A percentile compares a stretch with the other conserved stretches of the same genome.
phyloP scores from a whole-genome alignment of 2,888 invertebrate species.

The Pseudoips prasinana region DNA sequence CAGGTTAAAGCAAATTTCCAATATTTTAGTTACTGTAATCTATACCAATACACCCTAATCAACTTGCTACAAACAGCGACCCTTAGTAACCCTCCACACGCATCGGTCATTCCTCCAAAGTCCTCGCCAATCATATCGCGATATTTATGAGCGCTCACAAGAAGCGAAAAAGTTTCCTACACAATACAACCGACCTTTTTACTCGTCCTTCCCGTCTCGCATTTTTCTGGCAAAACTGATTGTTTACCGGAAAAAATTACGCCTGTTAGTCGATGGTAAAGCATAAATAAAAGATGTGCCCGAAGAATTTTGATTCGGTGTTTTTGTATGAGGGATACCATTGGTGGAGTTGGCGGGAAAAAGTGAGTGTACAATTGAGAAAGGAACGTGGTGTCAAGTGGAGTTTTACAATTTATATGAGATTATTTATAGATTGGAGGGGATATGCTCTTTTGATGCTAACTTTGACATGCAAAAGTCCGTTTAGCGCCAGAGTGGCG shows the following conservation, averaged over 20 bases:
- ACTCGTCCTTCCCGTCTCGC: slow-evolving; percentile 73
- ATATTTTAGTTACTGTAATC: too few species aligned
- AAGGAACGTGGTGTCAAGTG: slow-evolving; percentile 66
- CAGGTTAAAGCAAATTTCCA: too few species aligned
- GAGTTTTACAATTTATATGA: slow-evolving; percentile 51
- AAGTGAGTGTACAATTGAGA: slow-evolving; percentile 57
- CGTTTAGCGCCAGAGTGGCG: too few species aligned
- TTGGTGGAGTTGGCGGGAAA: slow-evolving; percentile 61
- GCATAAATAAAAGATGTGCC: slow-evolving; percentile 77
- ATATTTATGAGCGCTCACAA: slow-evolving; percentile 62
- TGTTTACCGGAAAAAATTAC: slow-evolving; percentile 82
- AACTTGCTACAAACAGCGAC: too few species aligned
- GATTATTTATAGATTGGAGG: slow-evolving; percentile 36
- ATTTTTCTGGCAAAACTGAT: slow-evolving; percentile 81
- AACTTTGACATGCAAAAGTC: too few species aligned
- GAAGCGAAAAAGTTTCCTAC: slow-evolving; percentile 54
- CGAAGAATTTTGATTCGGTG: slow-evolving; percentile 77
- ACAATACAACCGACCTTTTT: slow-evolving; percentile 67
- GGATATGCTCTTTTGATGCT: not conserved
- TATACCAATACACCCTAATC: too few species aligned
- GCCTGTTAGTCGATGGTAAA: slow-evolving; percentile 73
- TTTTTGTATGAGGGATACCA: slow-evolving; percentile 66
- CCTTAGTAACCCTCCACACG: slow-evolving; percentile 11
- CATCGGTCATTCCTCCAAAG: slow-evolving; percentile 44
- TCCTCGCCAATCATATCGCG: slow-evolving; percentile 64